A percentile compares a stretch with the other conserved stretches of the same genome.
Evolutionary conservation across 2,888 invertebrate species (phyloP).

Genomic region (Tenthredo mesomela): DNA sequence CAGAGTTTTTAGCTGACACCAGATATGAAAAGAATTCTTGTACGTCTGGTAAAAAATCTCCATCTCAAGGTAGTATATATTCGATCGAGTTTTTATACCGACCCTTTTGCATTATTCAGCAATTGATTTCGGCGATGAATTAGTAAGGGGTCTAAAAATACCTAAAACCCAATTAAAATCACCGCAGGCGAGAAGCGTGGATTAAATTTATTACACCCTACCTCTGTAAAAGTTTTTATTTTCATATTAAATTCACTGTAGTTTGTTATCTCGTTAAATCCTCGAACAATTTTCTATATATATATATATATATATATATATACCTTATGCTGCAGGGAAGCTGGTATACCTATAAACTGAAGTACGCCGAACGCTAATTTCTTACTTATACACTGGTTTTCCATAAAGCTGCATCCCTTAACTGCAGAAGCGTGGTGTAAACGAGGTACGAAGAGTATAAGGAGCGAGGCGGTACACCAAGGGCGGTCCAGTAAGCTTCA

Average conservation of each 20-base stretch:
- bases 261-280: constrained; percentile 41
- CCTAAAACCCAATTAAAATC: neutral
- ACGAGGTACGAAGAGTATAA: neutral
- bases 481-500: constrained; percentile 37
- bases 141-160: neutral
- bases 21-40: neutral
- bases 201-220: neutral
- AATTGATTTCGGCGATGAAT: neutral
- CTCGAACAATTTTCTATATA: constrained; percentile 13
- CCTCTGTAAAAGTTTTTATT: neutral
- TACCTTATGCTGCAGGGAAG: neutral
- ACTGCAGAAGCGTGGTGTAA: neutral
- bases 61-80: neutral
- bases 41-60: neutral
- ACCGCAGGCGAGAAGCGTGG: neutral
- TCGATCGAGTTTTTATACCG: neutral
- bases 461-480: neutral
- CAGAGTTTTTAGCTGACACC: too few relatives aligned
- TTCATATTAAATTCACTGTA: constrained; percentile 5
- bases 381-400: constrained; percentile 27
- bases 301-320: too few relatives aligned
- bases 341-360: neutral
- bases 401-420: constrained; percentile 21
- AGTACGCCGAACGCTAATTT: neutral
- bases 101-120: neutral